Percentiles rank a stretch among this genome's conserved stretches.
Evolutionary conservation across 1,140 invertebrate genomes (phyloP).

Genomic region (Anoplophora glabripennis): DNA sequence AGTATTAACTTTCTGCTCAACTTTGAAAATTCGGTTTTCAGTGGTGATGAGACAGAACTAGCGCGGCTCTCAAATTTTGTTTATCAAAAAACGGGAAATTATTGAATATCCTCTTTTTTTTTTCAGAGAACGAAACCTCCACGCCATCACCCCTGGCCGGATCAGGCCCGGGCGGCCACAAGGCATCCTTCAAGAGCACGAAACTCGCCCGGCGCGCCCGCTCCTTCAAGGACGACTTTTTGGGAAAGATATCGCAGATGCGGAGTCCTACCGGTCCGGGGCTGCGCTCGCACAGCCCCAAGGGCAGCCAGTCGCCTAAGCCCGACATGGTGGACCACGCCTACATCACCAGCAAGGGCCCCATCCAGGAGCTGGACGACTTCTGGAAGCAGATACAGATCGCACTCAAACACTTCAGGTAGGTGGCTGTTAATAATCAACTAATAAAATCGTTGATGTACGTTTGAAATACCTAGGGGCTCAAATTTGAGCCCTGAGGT

Average conservation of each 20-base stretch:
- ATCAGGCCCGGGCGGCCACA: slow-evolving; percentile 53
- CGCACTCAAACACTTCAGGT: slow-evolving; percentile 37
- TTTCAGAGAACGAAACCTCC: slow-evolving; percentile 40
- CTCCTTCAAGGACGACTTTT: slow-evolving; percentile 88
- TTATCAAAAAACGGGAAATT: no score
- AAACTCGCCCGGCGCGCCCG: slow-evolving; percentile 79
- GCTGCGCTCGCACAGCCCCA: slow-evolving; percentile 40
- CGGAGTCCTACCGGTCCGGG: slow-evolving; percentile 60
- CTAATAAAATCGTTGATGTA: no score
- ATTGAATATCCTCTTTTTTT: no score
- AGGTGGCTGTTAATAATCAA: slow-evolving; percentile 63
- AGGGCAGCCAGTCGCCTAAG: slow-evolving; percentile 28
- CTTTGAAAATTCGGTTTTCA: no score
- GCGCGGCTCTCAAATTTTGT: no score
- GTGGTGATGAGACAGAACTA: no score
- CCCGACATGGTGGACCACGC: slow-evolving; percentile 4
- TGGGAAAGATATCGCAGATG: slow-evolving; percentile 85
- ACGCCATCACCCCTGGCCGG: slow-evolving; percentile 43
- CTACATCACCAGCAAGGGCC: slow-evolving; percentile 27
- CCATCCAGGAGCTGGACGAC: slow-evolving; percentile 40
- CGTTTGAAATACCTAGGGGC: no score
- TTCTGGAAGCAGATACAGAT: slow-evolving; percentile 41
- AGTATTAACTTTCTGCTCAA: no score
- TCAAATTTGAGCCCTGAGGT: no score
- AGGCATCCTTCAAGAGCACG: slow-evolving; percentile 62